A percentile compares a stretch with the other conserved stretches of the same genome.
Evolutionary conservation across 2,113 vertebrate species (phyloP).

Genomic region (Mirounga angustirostris): DNA sequence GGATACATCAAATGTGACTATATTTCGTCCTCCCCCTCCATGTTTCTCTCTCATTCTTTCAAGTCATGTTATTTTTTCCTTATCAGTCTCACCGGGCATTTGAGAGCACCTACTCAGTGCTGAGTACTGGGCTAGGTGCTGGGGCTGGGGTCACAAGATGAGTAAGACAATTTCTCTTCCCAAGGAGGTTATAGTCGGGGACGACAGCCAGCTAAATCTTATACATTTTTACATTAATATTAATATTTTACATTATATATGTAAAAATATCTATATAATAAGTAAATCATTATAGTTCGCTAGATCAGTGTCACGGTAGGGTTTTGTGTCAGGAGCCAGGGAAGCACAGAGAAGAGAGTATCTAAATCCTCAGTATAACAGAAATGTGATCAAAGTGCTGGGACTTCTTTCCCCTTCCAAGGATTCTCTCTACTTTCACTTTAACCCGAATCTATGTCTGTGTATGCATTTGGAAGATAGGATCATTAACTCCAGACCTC

Average conservation of each 20-base stretch:
- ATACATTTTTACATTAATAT: neutral
- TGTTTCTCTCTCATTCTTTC: neutral
- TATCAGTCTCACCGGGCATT: neutral
- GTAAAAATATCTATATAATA: neutral
- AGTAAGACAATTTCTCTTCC: neutral
- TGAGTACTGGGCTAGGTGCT: neutral
- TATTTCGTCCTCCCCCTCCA: too few species aligned
- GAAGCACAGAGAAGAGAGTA: neutral
- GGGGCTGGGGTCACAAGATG: neutral
- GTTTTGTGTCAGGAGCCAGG: neutral
- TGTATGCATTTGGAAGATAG: neutral
- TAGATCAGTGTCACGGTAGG: neutral
- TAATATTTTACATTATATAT: neutral
- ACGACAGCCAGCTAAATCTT: neutral
- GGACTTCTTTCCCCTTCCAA: neutral
- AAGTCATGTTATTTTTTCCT: neutral
- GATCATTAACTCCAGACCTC: neutral
- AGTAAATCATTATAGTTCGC: neutral
- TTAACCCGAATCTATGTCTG: neutral
- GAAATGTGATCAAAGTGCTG: neutral
- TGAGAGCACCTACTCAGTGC: neutral
- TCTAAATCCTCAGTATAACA: neutral
- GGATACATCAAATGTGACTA: neutral
- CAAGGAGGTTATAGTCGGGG: neutral
- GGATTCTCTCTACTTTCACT: neutral